phyloP scores from a whole-genome alignment of 2,888 invertebrate genomes.

The Melinaea menophilus region DNA sequence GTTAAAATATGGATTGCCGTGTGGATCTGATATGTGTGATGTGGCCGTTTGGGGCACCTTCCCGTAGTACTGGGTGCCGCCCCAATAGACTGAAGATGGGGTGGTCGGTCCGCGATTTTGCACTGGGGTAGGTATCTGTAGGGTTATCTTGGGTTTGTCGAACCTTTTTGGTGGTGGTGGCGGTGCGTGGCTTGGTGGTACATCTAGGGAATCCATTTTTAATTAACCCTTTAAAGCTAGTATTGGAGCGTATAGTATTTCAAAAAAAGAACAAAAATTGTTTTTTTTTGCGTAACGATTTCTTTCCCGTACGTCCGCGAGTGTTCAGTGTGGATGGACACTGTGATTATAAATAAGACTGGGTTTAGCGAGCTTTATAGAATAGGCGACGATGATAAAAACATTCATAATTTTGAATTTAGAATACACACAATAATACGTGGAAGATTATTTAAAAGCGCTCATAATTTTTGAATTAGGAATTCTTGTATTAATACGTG shows the following conservation, averaged over 20 bases:
- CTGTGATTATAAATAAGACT: constrained; percentile 71
- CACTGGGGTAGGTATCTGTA: constrained; percentile 64
- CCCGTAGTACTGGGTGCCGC: constrained; percentile 46
- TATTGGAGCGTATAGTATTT: constrained; percentile 1
- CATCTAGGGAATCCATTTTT: constrained; percentile 51
- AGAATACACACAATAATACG: not conserved
- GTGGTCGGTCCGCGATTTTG: constrained; percentile 41
- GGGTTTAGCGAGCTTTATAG: constrained; percentile 35
- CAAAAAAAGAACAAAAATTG: constrained; percentile 43
- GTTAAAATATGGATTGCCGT: constrained; percentile 57
- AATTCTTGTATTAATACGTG: too few species aligned
- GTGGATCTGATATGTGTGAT: constrained; percentile 59
- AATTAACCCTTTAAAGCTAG: not conserved
- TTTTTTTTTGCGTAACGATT: constrained; percentile 35
- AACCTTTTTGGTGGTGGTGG: constrained; percentile 59
- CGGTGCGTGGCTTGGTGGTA: constrained; percentile 58
- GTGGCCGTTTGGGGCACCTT: constrained; percentile 48
- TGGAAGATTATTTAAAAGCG: too few species aligned
- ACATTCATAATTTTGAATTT: not conserved
- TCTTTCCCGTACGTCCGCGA: constrained; percentile 50
- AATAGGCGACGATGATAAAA: constrained; percentile 6
- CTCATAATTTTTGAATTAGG: too few species aligned
- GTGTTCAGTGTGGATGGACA: constrained; percentile 57
- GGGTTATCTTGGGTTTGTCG: constrained; percentile 68
- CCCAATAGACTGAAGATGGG: constrained; percentile 43